These are phyloP conservation scores for Bergia sp. DNA, from an alignment of 92 coral and sea anemone genomes.

Conservation along the genomic window DNA sequence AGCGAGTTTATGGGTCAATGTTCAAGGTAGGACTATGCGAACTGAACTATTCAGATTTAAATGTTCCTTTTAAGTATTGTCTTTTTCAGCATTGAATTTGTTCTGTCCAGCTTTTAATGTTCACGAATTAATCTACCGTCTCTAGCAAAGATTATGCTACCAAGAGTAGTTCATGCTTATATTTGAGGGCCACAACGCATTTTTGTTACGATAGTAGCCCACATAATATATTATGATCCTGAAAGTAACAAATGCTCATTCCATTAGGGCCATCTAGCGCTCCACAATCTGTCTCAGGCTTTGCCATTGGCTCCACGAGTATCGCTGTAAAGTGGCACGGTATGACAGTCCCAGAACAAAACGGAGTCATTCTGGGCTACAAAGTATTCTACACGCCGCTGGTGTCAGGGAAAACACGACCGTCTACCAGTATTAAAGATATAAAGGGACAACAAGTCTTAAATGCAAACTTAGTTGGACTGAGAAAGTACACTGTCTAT, in stretches of 20 bases:
- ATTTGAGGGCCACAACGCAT: no score
- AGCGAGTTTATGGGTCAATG: no score
- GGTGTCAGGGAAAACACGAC: not conserved
- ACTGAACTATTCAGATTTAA: no score
- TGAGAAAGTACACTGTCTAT: constrained; percentile 20
- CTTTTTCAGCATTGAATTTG: no score
- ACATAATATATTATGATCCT: no score
- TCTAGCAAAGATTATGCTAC: no score
- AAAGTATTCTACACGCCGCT: constrained; percentile 21
- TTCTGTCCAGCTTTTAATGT: no score
- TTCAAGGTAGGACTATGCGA: no score
- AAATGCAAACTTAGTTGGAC: not conserved
- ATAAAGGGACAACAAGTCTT: not conserved
- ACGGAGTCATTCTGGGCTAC: constrained; percentile 49
- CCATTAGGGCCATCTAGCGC: not conserved
- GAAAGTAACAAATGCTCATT: not conserved
- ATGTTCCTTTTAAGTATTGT: no score
- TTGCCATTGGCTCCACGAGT: constrained; percentile 37
- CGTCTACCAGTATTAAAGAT: not conserved
- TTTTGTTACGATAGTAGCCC: no score
- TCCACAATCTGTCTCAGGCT: not conserved
- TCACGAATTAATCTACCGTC: no score
- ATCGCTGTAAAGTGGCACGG: constrained; percentile 39
- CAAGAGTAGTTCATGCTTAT: no score
- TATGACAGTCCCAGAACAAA: constrained; percentile 14